Conservation (phyloP, 2,113 vertebrate genomes). For the Macrotus californicus region DNA sequence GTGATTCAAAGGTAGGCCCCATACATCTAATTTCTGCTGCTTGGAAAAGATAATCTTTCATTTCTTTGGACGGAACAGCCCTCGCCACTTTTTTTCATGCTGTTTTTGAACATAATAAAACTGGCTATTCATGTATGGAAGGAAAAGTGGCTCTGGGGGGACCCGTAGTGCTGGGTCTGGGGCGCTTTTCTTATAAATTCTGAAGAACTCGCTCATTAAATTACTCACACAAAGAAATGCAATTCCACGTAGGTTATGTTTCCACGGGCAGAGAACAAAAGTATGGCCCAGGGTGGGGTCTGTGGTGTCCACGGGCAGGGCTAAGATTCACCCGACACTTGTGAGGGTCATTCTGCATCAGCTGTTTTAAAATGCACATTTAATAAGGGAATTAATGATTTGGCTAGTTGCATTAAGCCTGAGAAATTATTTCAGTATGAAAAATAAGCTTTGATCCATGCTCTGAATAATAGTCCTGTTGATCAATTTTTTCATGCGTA, state of each 20-base stretch:
- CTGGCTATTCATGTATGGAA: constrained; percentile 26
- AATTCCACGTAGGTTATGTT: constrained; percentile 36
- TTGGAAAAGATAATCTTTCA: constrained; percentile 85
- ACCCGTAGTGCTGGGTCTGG: constrained; percentile 31
- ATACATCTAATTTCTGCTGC: constrained; percentile 81
- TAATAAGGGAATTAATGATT: constrained; percentile 36
- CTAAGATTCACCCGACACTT: not conserved
- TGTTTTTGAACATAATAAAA: constrained; percentile 74
- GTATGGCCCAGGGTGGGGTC: not conserved
- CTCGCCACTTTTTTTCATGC: constrained; percentile 70
- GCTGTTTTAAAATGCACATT: not conserved
- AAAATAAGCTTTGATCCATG: constrained; percentile 29
- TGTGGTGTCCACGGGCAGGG: no score
- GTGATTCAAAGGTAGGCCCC: constrained; percentile 77
- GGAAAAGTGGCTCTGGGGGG: constrained; percentile 66
- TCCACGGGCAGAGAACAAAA: not conserved
- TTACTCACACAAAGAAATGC: constrained; percentile 67
- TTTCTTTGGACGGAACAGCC: constrained; percentile 72
- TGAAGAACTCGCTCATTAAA: constrained; percentile 75
- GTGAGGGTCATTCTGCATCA: not conserved
- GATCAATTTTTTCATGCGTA: constrained; percentile 16
- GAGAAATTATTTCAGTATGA: constrained; percentile 31
- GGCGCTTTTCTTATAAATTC: constrained; percentile 66
- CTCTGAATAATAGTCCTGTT: not conserved
- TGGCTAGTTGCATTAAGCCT: constrained; percentile 40